These are phyloP conservation scores for Catotricha subobsoleta DNA, from an alignment of 2,888 invertebrate genomes.

Conservation along the genomic window DNA sequence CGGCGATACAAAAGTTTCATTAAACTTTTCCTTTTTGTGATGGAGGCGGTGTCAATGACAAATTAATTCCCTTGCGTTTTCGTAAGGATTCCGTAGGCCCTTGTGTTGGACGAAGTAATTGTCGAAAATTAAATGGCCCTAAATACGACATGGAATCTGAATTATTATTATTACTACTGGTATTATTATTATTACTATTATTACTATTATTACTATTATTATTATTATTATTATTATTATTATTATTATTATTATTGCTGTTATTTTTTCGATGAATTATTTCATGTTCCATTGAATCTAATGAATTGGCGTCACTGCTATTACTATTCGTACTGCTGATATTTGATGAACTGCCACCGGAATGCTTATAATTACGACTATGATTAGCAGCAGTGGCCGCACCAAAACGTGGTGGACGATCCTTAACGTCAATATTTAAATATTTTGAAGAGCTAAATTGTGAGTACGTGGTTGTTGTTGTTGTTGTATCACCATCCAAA, in stretches of 20 bases:
- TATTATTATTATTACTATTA: not conserved
- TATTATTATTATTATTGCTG: constrained; percentile 14
- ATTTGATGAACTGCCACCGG: constrained; percentile 6
- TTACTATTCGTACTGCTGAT: constrained; percentile 4
- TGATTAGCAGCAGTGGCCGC: not conserved
- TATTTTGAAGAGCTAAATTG: not conserved
- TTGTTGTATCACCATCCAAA: not conserved
- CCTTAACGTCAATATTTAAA: not conserved
- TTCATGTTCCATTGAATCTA: constrained; percentile 13
- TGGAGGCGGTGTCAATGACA: constrained; percentile 26
- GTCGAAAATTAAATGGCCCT: constrained; percentile 50
- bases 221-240: no score
- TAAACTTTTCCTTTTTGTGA: constrained; percentile 11
- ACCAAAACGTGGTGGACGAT: no score
- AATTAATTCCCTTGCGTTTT: constrained; percentile 39
- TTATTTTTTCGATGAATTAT: constrained; percentile 10
- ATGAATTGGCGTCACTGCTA: constrained; percentile 8
- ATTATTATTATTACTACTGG: no score
- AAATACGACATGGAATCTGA: constrained; percentile 29
- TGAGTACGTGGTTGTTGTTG: not conserved
- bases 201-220: not conserved
- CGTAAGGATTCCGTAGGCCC: constrained; percentile 51
- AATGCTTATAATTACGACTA: not conserved
- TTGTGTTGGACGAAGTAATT: constrained; percentile 42
- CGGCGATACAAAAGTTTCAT: no score